phyloP scores from a whole-genome alignment of 1,140 invertebrate species.

The Zelostemma sp. region DNA sequence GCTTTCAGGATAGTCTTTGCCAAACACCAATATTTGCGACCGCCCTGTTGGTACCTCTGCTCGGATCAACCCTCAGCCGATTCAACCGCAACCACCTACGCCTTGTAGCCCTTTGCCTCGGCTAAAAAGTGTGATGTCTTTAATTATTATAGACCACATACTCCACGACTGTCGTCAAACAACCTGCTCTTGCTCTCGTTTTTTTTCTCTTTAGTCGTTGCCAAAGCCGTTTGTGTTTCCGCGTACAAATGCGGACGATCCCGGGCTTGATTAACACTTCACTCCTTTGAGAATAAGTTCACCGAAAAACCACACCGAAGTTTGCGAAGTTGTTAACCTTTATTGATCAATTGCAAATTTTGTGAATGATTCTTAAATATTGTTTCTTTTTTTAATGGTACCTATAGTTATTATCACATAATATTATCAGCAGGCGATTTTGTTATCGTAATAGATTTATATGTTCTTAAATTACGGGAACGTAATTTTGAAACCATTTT shows the following conservation, averaged over 20 bases:
- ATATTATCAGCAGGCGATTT: too few species aligned
- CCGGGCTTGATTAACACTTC: neutral
- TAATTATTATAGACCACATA: conserved; percentile 45
- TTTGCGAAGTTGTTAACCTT: too few species aligned
- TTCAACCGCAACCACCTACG: conserved; percentile 55
- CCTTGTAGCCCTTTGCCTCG: conserved; percentile 25
- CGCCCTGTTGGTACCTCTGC: conserved; percentile 68
- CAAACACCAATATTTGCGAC: conserved; percentile 72
- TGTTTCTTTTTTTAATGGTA: too few species aligned
- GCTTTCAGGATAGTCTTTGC: conserved; percentile 71
- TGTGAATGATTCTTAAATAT: too few species aligned
- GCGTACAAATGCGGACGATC: neutral
- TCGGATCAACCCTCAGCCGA: conserved; percentile 63
- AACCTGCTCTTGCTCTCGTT: neutral
- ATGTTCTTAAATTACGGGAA: too few species aligned
- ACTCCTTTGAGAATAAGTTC: too few species aligned
- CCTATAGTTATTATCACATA: too few species aligned
- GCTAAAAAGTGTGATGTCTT: conserved; percentile 43
- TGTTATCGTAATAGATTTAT: too few species aligned
- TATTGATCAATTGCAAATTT: too few species aligned
- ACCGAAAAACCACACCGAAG: too few species aligned
- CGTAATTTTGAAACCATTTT: too few species aligned
- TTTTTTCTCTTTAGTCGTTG: neutral
- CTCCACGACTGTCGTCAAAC: conserved; percentile 25
- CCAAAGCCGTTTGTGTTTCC: neutral